These are phyloP conservation scores for Oxyruncus cristatus DNA, from an alignment of 2,113 vertebrate species.

Conservation along the genomic window DNA sequence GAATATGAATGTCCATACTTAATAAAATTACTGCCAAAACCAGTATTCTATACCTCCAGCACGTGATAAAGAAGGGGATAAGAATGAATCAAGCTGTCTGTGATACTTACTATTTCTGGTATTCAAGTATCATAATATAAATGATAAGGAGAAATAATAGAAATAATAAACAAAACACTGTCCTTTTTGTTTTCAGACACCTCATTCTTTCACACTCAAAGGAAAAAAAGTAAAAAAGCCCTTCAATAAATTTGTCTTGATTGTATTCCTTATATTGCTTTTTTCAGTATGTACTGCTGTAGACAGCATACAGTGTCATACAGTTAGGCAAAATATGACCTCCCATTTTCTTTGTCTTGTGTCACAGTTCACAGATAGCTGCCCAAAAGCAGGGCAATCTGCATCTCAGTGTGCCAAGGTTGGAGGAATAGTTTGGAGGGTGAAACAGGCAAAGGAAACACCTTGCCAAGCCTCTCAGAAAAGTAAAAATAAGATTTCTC, in stretches of 20 bases:
- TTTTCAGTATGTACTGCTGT: neutral
- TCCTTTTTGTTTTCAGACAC: neutral
- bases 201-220: neutral
- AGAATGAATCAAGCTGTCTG: neutral
- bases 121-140: neutral
- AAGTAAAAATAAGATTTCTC: neutral
- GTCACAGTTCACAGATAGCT: neutral
- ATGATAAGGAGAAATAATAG: neutral
- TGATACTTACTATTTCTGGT: neutral
- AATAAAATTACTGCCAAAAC: neutral
- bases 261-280: neutral
- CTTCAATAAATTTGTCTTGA: neutral
- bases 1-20: neutral
- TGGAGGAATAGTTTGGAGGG: neutral
- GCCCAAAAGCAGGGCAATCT: neutral
- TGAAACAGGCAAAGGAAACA: neutral
- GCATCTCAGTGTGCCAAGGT: neutral
- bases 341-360: neutral
- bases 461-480: neutral
- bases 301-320: neutral
- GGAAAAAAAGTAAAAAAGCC: neutral
- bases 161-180: neutral
- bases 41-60: neutral
- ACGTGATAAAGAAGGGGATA: neutral
- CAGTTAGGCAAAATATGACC: neutral